Percentiles rank a stretch among this genome's conserved stretches.
phyloP scores from a whole-genome alignment of 2,113 vertebrate genomes.

The Pedetes capensis region DNA sequence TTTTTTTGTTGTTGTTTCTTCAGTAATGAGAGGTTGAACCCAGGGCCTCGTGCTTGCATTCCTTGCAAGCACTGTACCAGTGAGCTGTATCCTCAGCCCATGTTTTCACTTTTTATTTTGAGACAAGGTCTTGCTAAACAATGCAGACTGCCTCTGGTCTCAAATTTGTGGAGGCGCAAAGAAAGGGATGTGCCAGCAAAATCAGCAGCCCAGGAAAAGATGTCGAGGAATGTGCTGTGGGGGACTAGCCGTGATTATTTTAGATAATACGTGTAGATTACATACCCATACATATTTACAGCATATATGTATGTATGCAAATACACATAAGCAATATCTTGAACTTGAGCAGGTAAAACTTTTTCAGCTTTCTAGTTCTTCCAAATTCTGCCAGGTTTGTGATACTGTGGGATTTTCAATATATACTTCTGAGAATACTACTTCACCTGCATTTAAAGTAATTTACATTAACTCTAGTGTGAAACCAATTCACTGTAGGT shows the following conservation, averaged over 20 bases:
- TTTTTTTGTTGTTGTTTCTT: too few relatives aligned
- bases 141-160: too few relatives aligned
- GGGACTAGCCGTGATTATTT: neutral
- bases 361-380: conserved; percentile 24
- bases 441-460: conserved; percentile 52
- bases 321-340: neutral
- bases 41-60: too few relatives aligned
- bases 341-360: neutral
- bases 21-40: too few relatives aligned
- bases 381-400: conserved; percentile 43
- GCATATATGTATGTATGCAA: neutral
- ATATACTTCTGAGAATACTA: conserved; percentile 39
- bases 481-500: conserved; percentile 44
- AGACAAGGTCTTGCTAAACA: too few relatives aligned
- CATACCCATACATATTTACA: neutral
- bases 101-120: too few relatives aligned
- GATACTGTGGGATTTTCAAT: conserved; percentile 51
- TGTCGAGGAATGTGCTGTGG: neutral
- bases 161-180: neutral
- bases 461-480: conserved; percentile 59
- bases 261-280: neutral
- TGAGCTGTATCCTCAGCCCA: too few relatives aligned
- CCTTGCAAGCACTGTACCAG: too few relatives aligned
- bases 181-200: neutral
- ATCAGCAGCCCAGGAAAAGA: neutral